Evolutionary conservation across 2,797 vertebrate genomes (phyloP).

Genomic region (Sebastes taczanowskii): DNA sequence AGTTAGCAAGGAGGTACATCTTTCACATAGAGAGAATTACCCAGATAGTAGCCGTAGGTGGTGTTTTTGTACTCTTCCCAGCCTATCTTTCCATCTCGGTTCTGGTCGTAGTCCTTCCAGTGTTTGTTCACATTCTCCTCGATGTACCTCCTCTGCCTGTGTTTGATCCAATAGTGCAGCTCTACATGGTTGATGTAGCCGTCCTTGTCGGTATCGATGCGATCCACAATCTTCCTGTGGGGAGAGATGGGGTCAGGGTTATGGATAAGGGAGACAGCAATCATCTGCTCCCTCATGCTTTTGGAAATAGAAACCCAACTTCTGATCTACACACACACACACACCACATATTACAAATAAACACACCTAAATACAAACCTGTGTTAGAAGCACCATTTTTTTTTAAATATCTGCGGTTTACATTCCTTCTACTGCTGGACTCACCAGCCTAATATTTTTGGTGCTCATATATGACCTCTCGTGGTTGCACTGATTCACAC

Average conservation of each 20-base stretch:
- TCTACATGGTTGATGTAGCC: slow-evolving; percentile 86
- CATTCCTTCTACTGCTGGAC: no score
- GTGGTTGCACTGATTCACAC: no score
- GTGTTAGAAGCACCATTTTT: no score
- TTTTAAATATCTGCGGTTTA: no score
- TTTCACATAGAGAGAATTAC: slow-evolving; percentile 55
- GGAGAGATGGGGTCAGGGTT: neutral
- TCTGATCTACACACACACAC: neutral
- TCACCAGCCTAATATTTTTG: no score
- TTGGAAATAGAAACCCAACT: neutral
- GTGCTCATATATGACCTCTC: no score
- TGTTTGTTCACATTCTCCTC: slow-evolving; percentile 89
- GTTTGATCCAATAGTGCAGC: slow-evolving; percentile 91
- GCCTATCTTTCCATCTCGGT: slow-evolving; percentile 84
- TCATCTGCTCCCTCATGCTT: neutral
- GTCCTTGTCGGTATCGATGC: slow-evolving; percentile 87
- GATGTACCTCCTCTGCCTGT: slow-evolving; percentile 90
- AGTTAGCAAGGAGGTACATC: neutral
- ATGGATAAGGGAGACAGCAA: neutral
- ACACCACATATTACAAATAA: no score
- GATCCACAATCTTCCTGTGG: slow-evolving; percentile 88
- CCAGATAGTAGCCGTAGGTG: slow-evolving; percentile 88
- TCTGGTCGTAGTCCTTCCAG: slow-evolving; percentile 90
- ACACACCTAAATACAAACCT: no score
- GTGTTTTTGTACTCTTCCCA: slow-evolving; percentile 93